These are phyloP conservation scores for Escarpia spicata DNA, from an alignment of 2,888 invertebrate species.

Conservation along the genomic window DNA sequence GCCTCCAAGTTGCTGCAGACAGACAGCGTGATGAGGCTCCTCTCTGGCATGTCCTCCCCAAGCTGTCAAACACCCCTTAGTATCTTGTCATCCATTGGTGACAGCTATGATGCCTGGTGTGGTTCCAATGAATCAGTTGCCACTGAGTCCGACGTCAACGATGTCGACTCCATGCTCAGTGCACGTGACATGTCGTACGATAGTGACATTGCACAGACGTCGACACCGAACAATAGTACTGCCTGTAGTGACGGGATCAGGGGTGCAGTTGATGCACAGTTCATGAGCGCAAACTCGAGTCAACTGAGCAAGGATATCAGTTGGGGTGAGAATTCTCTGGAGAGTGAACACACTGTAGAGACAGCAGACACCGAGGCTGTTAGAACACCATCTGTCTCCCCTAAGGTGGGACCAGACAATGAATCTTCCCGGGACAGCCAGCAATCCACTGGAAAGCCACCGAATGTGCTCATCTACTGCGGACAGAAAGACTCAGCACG, in stretches of 20 bases:
- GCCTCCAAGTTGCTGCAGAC: conserved; percentile 29
- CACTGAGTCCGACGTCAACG: conserved; percentile 20
- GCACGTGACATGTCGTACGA: neutral
- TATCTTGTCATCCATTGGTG: neutral
- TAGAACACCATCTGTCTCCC: conserved; percentile 30
- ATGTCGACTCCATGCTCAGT: neutral
- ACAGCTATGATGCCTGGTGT: neutral
- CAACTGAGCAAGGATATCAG: neutral
- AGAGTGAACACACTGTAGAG: neutral
- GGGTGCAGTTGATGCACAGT: neutral
- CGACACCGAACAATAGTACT: neutral
- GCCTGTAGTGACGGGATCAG: neutral
- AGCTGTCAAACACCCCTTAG: conserved; percentile 18
- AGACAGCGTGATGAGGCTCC: conserved; percentile 18
- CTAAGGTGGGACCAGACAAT: conserved; percentile 8
- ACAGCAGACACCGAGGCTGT: neutral
- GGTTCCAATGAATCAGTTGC: conserved; percentile 38
- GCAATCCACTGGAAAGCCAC: conserved; percentile 52
- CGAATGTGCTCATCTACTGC: conserved; percentile 62
- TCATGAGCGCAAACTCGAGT: neutral
- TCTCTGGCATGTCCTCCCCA: neutral
- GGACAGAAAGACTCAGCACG: conserved; percentile 56
- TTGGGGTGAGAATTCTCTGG: neutral
- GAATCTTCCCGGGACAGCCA: neutral
- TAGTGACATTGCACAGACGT: neutral